Evolutionary conservation across 2,797 vertebrate species (phyloP).

Genomic region (Chaenodraco wilsoni): DNA sequence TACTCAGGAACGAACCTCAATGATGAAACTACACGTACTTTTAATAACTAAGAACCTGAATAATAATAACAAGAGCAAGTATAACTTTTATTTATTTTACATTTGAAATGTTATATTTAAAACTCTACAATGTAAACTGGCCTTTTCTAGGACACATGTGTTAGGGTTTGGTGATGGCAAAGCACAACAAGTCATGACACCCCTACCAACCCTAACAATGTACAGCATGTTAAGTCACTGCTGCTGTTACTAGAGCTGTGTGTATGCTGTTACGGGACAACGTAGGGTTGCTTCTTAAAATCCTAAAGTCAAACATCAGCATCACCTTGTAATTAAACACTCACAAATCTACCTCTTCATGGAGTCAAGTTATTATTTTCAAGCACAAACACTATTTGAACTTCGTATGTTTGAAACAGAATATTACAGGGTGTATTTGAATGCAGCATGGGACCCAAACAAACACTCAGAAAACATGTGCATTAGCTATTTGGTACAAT

Average conservation of each 20-base stretch:
- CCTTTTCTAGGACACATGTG: not conserved
- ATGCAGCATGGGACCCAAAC: not conserved
- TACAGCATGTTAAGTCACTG: not conserved
- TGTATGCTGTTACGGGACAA: slow-evolving; percentile 11
- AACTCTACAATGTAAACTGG: not conserved
- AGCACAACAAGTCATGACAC: not conserved
- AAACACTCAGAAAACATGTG: not conserved
- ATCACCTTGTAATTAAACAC: not conserved
- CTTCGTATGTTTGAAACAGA: not conserved
- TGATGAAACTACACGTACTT: not conserved
- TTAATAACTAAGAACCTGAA: too few relatives aligned
- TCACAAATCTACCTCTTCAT: not conserved
- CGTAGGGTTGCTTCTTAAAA: not conserved
- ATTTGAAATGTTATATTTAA: not conserved
- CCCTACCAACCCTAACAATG: not conserved
- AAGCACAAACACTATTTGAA: slow-evolving; percentile 4
- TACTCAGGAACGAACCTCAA: not conserved
- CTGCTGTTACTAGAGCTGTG: not conserved
- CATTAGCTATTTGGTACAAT: not conserved
- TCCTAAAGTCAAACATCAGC: not conserved
- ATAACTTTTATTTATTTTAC: not conserved
- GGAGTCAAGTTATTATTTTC: not conserved
- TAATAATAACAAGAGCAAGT: too few relatives aligned
- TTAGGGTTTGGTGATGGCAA: not conserved
- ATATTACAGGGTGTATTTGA: not conserved